Base-by-base conservation (phyloP, 23 tunicate genomes). In the Corella eumyota region DNA sequence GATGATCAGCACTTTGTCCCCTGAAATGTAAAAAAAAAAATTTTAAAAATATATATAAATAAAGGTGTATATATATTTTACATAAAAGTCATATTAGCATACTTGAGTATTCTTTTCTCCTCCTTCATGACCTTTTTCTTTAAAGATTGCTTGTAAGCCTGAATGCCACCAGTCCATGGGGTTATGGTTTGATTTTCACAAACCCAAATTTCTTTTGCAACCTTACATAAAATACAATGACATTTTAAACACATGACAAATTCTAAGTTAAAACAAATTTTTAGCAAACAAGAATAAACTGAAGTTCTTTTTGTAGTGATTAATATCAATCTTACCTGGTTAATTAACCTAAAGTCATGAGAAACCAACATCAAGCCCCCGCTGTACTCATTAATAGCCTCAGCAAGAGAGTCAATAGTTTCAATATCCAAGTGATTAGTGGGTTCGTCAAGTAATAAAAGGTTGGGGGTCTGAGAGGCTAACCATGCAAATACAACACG, bases 361-460 rank as follows among this genome's bases (percentile, higher is more conserved):
- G 90, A 79, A 26, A 88, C 96, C 35, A 88, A 64, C 20, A 88
- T 74, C 72, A 88, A 61, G 33, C 96, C 96, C 7, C 96, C 96
- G 44, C 67, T 79, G 34, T 72, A 88, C 9, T 74, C 96, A 21
- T 58, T 60, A 58, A 88, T 88, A 29, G 96, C 96, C 15, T 88
- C 96, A 26, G 88, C 96, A 11, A 88, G 76, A 24, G 96, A 90
- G 48, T 88, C 96, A 37, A 88, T 88, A 32, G 96, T 88, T 58
- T 88, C 96, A 33, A 88, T 88, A 47, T 88, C 96, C 44, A 88
- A 53, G 46, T 88, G 96, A 61, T 88, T 88, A 2, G 96, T 88
- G 27, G 96, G 96, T 88, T 88, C 96, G 77, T 88, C 96, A 24
- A 88, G 90, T 25, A 88, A 58, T 0, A 88, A 36, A 15, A 88